These are phyloP conservation scores for Leptodactylus fuscus DNA, from an alignment of 2,113 vertebrate species.

Conservation along the genomic window DNA sequence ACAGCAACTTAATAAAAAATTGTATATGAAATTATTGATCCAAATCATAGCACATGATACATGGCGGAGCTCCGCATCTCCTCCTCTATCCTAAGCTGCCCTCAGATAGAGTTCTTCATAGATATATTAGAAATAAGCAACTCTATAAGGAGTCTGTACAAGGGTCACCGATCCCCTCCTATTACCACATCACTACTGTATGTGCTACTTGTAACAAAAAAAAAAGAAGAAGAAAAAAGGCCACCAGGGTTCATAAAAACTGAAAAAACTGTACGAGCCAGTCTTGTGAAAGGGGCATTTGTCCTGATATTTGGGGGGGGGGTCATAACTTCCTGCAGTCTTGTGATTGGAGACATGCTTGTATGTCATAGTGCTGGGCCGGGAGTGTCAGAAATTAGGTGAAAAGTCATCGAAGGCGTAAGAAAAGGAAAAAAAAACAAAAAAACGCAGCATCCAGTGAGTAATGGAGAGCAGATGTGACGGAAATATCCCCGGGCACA, in stretches of 20 bases:
- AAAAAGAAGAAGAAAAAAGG: not conserved
- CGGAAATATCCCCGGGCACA: not conserved
- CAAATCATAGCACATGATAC: not conserved
- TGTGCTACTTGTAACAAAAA: not conserved
- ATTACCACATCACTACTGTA: not conserved
- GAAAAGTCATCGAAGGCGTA: not conserved
- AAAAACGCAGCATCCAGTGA: not conserved
- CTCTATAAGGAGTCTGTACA: not conserved
- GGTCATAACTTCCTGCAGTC: not conserved
- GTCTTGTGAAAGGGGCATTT: not conserved
- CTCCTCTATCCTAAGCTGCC: not conserved
- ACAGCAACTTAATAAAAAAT: not conserved
- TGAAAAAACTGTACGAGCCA: not conserved
- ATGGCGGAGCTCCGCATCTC: not conserved
- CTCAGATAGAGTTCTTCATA: not conserved
- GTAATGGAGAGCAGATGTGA: constrained; percentile 16
- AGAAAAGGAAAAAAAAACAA: not conserved
- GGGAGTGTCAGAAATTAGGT: not conserved
- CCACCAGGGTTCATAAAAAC: not conserved
- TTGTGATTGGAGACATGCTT: not conserved
- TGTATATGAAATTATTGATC: not conserved
- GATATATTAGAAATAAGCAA: not conserved
- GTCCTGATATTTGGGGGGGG: not conserved
- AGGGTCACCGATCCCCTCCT: not conserved
- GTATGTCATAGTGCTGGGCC: constrained; percentile 9